Evolutionary conservation across 2,888 invertebrate genomes (phyloP).

Genomic region (Lysandra coridon): DNA sequence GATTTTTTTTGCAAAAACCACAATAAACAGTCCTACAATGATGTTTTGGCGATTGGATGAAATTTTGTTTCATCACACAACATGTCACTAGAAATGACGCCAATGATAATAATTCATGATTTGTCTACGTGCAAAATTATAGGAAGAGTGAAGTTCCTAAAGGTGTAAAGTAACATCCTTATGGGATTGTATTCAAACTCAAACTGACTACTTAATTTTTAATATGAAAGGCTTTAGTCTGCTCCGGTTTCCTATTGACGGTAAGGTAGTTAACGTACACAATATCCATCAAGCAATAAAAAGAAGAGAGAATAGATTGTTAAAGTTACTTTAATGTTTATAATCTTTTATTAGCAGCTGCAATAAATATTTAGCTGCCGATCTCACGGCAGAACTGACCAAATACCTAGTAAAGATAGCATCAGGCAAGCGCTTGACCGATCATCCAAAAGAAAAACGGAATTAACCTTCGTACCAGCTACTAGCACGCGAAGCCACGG

Average conservation of each 20-base stretch:
- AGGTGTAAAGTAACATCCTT: too few species aligned
- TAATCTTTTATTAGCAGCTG: not conserved
- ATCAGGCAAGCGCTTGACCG: not conserved
- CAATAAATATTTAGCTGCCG: not conserved
- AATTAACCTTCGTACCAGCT: constrained; percentile 4
- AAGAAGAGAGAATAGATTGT: not conserved
- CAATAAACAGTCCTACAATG: not conserved
- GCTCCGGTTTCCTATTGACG: too few species aligned
- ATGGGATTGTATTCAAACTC: too few species aligned
- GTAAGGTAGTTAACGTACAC: too few species aligned
- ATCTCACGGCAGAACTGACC: not conserved
- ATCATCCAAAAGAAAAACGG: not conserved
- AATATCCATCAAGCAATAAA: too few species aligned
- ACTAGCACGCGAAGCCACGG: constrained; percentile 24
- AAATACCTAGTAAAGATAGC: not conserved
- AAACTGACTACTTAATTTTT: too few species aligned
- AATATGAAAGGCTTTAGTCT: too few species aligned
- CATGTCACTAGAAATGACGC: not conserved
- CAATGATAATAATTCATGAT: not conserved
- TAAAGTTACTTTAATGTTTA: not conserved
- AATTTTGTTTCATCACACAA: not conserved
- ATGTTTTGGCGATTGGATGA: not conserved
- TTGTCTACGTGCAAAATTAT: not conserved
- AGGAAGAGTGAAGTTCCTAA: too few species aligned
- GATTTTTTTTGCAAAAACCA: not conserved